Base-by-base conservation (phyloP, 2,113 vertebrate species). In the Falcunculus frontatus region DNA sequence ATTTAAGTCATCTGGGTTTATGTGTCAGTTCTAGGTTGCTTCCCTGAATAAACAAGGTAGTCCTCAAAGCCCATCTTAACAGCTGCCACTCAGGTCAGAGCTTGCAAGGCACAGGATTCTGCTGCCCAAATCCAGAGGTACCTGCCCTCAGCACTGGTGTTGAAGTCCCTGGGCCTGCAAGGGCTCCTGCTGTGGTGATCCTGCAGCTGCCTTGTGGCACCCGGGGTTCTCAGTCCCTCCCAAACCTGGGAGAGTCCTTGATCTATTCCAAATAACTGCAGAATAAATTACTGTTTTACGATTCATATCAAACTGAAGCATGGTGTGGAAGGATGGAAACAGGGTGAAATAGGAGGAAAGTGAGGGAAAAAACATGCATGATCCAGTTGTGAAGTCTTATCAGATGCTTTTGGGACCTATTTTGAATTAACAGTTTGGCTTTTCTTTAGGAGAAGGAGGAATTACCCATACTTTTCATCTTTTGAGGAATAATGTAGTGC, bases 161-260 rank as follows among this genome's bases (percentile, higher is more conserved):
- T 56, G 46, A n/a, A 15, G 27, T 62, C 35, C 16, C 44, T 37
- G 32, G n/a, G 30, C 39, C n/a, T 84, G 27, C 77, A 52, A 39
- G 41, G 26, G 23, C 22, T 93, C 30, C 53, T 59, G 1, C 27
- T 3, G 0, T 11, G 29, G 11, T 35, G 55, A 77, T 30, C 11
- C 41, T 55, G 35, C 33, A 50, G 75, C 55, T 80, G 37, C 53
- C 20, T 16, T 46, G 22, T 29, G 39, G 16, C 39, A 84, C 35
- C 10, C 0, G 0, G 18, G 6, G 7, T 29, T 53, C 42, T 59
- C 37, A 32, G 37, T 53, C 30, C 16, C 10, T 42, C 21, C 41
- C n/a, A 69, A 29, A 17, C 20, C 23, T 69, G 37, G 7, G 6
- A 89, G 35, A 56, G 10, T 29, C 52, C 16, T 68, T 59, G 32